Evolutionary conservation across 2,888 invertebrate genomes (phyloP), one percentile per base, ranked within the genome.

Genomic region (Sminthurinus aureus): DNA sequence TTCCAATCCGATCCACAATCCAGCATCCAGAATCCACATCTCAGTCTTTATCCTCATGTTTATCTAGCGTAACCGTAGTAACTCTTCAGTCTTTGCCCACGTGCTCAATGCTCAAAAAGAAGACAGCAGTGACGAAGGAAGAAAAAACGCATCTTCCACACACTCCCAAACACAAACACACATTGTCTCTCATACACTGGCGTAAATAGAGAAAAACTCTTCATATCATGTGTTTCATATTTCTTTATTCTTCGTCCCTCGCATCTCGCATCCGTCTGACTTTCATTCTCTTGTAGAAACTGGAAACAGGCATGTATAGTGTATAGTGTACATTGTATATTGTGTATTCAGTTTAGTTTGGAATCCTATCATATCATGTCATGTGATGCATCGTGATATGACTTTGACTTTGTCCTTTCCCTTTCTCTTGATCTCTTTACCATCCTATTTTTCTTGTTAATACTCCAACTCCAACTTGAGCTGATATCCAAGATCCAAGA

Each of bases 251-350:
- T 75, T 79, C 69, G 69, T 69, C 69, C 79, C 6, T 38, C n/a
- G 38, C 1, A 6, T 38, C 79, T 69, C 69, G 79, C 79, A 79
- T 79, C 79, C 79, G 79, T 71, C 79, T 71, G 78, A 78, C 78
- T 78, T 78, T 78, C 66, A 78, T 77, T 69, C 69, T 3, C 24
- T 71, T 24, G 38, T 38, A 38, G 38, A 38, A 38, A 38, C 66
- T 24, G n/a, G n/a, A n/a, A n/a, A n/a, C n/a, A n/a, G n/a, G n/a
- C n/a, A n/a, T n/a, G n/a, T n/a, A n/a, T n/a, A 24, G 26, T 24
- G 22, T 73, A 26, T 22, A 26, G 4, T 24, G 22, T 73, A 26
- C 24, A 26, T 24, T 22, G 22, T 24, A 73, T 24, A 11, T 73
- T 24, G 3, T 73, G 6, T 38, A 38, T 38, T 38, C 38, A 38